Conservation (phyloP, 2,113 vertebrate genomes). For the Cynoglossus semilaevis region DNA sequence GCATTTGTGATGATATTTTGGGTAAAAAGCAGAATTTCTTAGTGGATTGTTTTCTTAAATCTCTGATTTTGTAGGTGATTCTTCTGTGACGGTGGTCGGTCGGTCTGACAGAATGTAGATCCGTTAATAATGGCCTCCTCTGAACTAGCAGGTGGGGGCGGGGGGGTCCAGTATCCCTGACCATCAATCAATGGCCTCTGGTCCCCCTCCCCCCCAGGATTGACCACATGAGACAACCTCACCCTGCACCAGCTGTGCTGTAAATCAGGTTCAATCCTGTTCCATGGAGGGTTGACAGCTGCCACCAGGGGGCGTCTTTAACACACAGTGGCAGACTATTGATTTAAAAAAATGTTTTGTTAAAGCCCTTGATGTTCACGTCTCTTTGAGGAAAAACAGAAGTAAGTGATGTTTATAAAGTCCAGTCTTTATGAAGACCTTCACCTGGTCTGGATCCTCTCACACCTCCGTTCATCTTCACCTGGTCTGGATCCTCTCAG, state of each 20-base stretch:
- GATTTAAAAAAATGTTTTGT: neutral
- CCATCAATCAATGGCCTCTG: constrained; percentile 77
- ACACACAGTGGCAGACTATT: constrained; percentile 16
- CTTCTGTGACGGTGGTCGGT: constrained; percentile 41
- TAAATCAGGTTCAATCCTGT: constrained; percentile 56
- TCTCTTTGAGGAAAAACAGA: constrained; percentile 8
- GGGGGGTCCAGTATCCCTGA: constrained; percentile 74
- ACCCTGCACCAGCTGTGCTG: constrained; percentile 49
- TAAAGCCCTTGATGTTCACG: neutral
- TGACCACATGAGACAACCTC: constrained; percentile 59
- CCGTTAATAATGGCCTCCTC: constrained; percentile 57
- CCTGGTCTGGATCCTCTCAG: constrained; percentile 43
- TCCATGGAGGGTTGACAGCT: constrained; percentile 47
- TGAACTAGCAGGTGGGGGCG: constrained; percentile 53
- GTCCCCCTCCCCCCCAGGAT: constrained; percentile 59
- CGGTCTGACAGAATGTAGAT: constrained; percentile 60
- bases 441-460: constrained; percentile 41
- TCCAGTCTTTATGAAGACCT: no score
- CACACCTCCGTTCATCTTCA: constrained; percentile 36
- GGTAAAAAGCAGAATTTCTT: no score
- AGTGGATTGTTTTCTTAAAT: no score
- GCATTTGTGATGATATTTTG: no score
- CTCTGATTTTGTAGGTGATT: constrained; percentile 22
- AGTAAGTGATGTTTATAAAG: neutral
- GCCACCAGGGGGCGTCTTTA: constrained; percentile 42